Base-by-base conservation (phyloP, 2,888 invertebrate species). In the Pheosia gnoma region DNA sequence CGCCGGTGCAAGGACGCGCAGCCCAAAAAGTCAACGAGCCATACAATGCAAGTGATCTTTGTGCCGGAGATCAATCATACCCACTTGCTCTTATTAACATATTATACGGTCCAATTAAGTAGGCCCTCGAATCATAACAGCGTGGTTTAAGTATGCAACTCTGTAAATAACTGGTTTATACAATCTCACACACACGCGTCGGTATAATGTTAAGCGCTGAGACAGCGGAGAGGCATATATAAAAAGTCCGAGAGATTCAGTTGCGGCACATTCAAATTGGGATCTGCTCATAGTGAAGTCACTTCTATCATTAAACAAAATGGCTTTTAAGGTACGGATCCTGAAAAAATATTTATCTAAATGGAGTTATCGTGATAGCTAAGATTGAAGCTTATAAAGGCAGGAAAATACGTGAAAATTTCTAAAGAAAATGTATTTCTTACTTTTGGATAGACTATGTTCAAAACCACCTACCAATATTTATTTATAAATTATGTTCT, bases 311-410 rank as follows among this genome's bases (percentile, higher is more conserved):
- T 66, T 62, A 70, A 60, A 71, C 68, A 82, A 81, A 85, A 93
- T 93, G 92, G 87, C 87, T 83, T 90, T 88, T 79, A 91, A 90
- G 91, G 92, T 92, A 81, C 68, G 78, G 63, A n/a, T 36, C 13
- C 49, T 11, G 10, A 45, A 43, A 41, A 13, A 61, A 59, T 51
- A 47, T 47, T 3, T 43, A 41, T 47, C 8, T 43, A 41, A 41
- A 41, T 6, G 39, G 7, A 10, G 43, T 43, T 8, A 43, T 3
- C 7, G 4, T 43, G 7, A 9, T 43, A 9, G 10, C 7, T 43
- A 39, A 39, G 0, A 39, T 39, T 39, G 39, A 39, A 3, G 39
- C 39, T 6, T 6, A 39, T 39, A 25, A n/a, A n/a, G n/a, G n/a
- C n/a, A n/a, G n/a, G n/a, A n/a, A n/a, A n/a, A n/a, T n/a, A n/a